Conservation (phyloP, 1,140 invertebrate genomes). For the Caenorhabditis inopinata region DNA sequence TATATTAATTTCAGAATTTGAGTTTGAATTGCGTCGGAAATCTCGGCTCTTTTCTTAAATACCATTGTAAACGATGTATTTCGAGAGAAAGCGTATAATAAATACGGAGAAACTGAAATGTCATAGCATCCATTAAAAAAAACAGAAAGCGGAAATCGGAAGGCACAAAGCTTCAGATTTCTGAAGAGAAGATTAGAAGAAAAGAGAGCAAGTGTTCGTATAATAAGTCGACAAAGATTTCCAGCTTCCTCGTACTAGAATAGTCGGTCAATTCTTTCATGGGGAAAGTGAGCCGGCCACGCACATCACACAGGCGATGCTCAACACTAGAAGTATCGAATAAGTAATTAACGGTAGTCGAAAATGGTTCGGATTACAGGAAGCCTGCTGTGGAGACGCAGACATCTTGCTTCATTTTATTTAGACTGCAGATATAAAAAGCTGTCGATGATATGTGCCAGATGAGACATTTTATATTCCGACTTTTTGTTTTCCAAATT, state of each 20-base stretch:
- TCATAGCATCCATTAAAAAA: no score
- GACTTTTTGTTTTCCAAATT: background rate
- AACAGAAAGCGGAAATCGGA: no score
- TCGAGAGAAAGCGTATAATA: no score
- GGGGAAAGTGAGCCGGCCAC: background rate
- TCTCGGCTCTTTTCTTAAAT: no score
- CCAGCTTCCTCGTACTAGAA: background rate
- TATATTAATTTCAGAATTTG: no score
- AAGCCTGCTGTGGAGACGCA: background rate
- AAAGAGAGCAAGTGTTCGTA: conserved; percentile 6
- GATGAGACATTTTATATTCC: background rate
- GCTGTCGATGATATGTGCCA: background rate
- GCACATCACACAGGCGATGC: background rate
- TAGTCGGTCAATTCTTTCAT: background rate
- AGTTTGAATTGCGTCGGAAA: no score
- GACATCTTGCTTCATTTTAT: background rate
- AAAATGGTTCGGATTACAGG: conserved; percentile 23
- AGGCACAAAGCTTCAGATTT: background rate
- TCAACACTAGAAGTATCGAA: background rate
- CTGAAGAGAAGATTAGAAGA: background rate
- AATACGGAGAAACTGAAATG: no score
- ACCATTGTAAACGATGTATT: no score
- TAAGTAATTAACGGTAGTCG: conserved; percentile 1
- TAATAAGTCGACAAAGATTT: background rate
- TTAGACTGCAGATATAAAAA: background rate